Base-by-base conservation (phyloP, 1,140 invertebrate species). In the Harpegnathos saltator region DNA sequence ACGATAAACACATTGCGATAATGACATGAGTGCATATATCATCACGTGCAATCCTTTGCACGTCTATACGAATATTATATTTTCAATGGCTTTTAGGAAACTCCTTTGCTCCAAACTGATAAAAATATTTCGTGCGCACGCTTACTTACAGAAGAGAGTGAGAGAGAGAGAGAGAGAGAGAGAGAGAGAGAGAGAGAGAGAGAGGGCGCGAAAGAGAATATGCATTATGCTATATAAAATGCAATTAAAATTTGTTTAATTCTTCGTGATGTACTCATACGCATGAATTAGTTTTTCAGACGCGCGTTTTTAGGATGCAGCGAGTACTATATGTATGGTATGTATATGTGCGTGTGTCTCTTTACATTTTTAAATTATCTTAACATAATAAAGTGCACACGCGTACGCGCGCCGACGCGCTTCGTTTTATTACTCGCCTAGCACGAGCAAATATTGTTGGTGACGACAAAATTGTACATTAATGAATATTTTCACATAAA, bases 351-450 rank as follows among this genome's bases (percentile, higher is more conserved):
- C n/a, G n/a, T 50, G 3, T 33, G 29, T 26, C 22, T 26, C 52
- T 65, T 77, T 24, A 77, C 26, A 77, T 48, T 77, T 65, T 63
- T n/a, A 74, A 62, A 48, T 61, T 74, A 74, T 73, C 33, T 73
- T 73, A 74, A 74, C 38, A 50, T 48, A 74, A 50, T 44, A 44
- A 11, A 33, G 33, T 7, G 38, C 38, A 33, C 7, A 58, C 5
- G 7, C 15, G 19, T 75, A 63, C 38, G 38, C 44, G 29, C 24
- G 19, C 12, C n/a, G n/a, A 75, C 29, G 5, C 5, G 29, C 19
- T 75, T 61, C 38, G 44, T 61, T 73, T 62, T 62, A 74, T 74
- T 17, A 62, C 3, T 15, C 7, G 44, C 26, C 33, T n/a, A n/a
- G n/a, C n/a, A 26, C 11, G 1, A 22, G 15, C 29, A 75, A 75